Evolutionary conservation across 53 echinoderm and acorn worm genomes (phyloP).

Genomic region (Echinometra lucunter): DNA sequence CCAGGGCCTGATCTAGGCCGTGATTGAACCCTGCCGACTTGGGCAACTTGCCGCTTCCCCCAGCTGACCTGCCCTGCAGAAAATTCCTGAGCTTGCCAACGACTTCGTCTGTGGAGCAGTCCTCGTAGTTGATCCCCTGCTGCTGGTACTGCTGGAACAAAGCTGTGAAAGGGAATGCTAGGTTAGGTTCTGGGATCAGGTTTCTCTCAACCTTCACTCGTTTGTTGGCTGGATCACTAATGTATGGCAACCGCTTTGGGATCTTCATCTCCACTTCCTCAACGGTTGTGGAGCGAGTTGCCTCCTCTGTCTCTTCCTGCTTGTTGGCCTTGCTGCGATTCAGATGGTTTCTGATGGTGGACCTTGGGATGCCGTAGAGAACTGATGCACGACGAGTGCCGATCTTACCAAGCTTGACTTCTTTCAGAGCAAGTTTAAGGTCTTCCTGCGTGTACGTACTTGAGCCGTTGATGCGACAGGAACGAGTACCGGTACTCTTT

Average conservation of each 20-base stretch:
- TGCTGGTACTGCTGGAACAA: conserved; percentile 71
- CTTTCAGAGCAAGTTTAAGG: conserved; percentile 89
- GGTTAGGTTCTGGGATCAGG: conserved; percentile 55
- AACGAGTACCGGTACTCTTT: conserved; percentile 74
- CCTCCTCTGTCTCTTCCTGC: conserved; percentile 74
- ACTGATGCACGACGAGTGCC: conserved; percentile 96
- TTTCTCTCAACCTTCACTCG: conserved; percentile 56
- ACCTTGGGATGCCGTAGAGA: conserved; percentile 98
- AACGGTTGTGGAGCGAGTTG: not conserved
- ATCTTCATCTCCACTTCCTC: conserved; percentile 76
- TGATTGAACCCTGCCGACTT: conserved; percentile 84
- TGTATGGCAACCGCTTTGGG: conserved; percentile 42
- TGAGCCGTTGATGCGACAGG: conserved; percentile 80
- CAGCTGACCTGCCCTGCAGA: conserved; percentile 80
- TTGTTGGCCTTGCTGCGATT: conserved; percentile 85
- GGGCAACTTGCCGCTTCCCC: conserved; percentile 83
- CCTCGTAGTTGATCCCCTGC: conserved; percentile 69
- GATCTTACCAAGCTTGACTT: conserved; percentile 91
- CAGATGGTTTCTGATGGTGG: conserved; percentile 99
- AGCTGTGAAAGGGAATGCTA: conserved; percentile 66
- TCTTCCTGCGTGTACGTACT: conserved; percentile 97
- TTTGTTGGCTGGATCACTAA: conserved; percentile 3
- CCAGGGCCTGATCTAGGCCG: conserved; percentile 87
- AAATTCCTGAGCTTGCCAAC: conserved; percentile 91
- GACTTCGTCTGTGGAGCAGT: conserved; percentile 77